phyloP scores from a whole-genome alignment of 2,888 invertebrate genomes.

The Autographa gamma region DNA sequence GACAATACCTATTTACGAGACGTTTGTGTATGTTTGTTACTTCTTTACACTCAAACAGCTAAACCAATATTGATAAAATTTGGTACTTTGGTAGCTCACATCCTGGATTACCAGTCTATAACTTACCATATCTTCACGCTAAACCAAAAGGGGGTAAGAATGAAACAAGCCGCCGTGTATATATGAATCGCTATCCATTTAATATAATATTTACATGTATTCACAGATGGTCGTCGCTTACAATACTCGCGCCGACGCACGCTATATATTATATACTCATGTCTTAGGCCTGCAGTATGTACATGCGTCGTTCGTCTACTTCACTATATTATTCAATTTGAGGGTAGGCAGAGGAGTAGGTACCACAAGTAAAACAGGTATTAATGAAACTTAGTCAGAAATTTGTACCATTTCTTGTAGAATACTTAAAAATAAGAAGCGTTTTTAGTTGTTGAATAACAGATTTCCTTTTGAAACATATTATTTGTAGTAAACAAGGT shows the following conservation, averaged over 20 bases:
- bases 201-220: constrained; percentile 62
- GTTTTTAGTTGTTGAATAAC: too few relatives aligned
- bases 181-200: constrained; percentile 62
- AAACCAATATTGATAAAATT: too few relatives aligned
- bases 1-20: too few relatives aligned
- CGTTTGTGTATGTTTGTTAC: too few relatives aligned
- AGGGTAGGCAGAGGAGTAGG: background rate
- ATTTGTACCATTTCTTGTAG: background rate
- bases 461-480: too few relatives aligned
- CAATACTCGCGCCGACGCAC: background rate
- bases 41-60: too few relatives aligned
- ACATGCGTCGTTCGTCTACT: constrained; percentile 1
- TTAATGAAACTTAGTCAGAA: background rate
- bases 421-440: too few relatives aligned
- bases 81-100: too few relatives aligned
- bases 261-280: constrained; percentile 6
- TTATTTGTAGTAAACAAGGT: too few relatives aligned
- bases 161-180: constrained; percentile 60
- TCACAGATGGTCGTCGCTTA: constrained; percentile 51
- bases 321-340: background rate
- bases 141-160: constrained; percentile 8
- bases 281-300: background rate
- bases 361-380: background rate
- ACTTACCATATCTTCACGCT: background rate
- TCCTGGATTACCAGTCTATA: too few relatives aligned